Conservation (phyloP, 2,888 invertebrate species). For the Germaria angustata region DNA sequence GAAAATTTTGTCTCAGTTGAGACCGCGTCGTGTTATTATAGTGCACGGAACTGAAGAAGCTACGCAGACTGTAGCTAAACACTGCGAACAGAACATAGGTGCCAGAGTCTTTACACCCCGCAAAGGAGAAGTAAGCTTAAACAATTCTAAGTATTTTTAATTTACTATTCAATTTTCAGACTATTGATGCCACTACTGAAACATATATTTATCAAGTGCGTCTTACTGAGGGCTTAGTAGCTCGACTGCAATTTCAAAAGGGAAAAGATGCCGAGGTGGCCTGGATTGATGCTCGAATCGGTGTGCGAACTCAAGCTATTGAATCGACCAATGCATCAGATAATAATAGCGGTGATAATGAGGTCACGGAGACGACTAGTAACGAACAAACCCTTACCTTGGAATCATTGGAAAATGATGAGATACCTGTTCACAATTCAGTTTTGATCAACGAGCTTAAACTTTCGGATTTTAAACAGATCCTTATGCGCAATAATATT, state of each 20-base stretch:
- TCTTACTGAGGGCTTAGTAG: slow-evolving; percentile 94
- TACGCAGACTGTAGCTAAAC: slow-evolving; percentile 85
- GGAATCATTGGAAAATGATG: slow-evolving; percentile 83
- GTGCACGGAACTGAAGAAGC: slow-evolving; percentile 87
- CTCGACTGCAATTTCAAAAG: slow-evolving; percentile 90
- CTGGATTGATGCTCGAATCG: slow-evolving; percentile 93
- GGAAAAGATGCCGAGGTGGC: slow-evolving; percentile 96
- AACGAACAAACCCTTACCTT: slow-evolving; percentile 84
- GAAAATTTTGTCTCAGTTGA: slow-evolving; percentile 89
- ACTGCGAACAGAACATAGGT: slow-evolving; percentile 85
- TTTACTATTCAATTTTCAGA: slow-evolving; percentile 59
- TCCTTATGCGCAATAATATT: slow-evolving; percentile 87
- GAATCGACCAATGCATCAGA: slow-evolving; percentile 79
- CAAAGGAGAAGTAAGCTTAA: slow-evolving; percentile 84
- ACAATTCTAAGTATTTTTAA: not conserved
- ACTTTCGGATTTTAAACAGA: slow-evolving; percentile 93
- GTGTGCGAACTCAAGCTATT: slow-evolving; percentile 83
- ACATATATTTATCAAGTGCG: slow-evolving; percentile 98
- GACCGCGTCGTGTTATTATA: slow-evolving; percentile 89
- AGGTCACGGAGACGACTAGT: slow-evolving; percentile 66
- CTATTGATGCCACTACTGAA: slow-evolving; percentile 97
- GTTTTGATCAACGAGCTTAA: slow-evolving; percentile 96
- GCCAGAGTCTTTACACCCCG: slow-evolving; percentile 91
- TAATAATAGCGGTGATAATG: slow-evolving; percentile 66
- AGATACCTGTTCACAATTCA: slow-evolving; percentile 87